These are phyloP conservation scores for Parnassius apollo DNA, from an alignment of 2,888 invertebrate genomes.

Conservation along the genomic window DNA sequence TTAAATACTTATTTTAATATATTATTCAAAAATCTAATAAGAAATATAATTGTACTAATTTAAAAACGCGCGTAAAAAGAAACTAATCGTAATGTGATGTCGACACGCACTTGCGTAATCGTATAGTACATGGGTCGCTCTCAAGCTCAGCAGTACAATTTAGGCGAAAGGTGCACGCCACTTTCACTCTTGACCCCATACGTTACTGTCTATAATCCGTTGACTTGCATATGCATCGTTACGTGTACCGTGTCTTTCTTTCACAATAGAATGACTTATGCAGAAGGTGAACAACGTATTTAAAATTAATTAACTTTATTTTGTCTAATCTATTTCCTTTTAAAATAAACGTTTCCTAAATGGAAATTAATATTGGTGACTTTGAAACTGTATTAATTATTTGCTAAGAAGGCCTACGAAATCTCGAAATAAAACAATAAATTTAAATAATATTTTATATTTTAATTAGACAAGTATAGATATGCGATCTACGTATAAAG, in stretches of 20 bases:
- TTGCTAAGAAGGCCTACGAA: too few relatives aligned
- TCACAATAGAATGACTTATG: constrained; percentile 26
- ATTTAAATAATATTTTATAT: too few relatives aligned
- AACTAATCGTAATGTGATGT: constrained; percentile 35
- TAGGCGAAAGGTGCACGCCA: constrained; percentile 25
- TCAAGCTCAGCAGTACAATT: constrained; percentile 23
- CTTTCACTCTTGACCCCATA: constrained; percentile 28
- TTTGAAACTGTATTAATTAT: too few relatives aligned
- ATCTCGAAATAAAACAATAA: too few relatives aligned
- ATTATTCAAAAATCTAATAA: too few relatives aligned
- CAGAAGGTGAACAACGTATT: constrained; percentile 22
- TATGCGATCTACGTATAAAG: too few relatives aligned
- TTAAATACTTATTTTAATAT: too few relatives aligned
- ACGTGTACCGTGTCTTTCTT: constrained; percentile 17
- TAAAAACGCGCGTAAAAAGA: constrained; percentile 35
- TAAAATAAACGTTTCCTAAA: too few relatives aligned
- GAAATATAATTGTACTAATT: constrained; percentile 31
- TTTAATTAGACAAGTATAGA: too few relatives aligned
- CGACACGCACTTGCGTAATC: constrained; percentile 35
- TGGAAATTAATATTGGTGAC: too few relatives aligned
- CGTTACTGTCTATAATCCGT: constrained; percentile 16
- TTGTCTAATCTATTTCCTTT: not conserved
- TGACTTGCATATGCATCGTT: constrained; percentile 23
- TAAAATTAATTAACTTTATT: not conserved
- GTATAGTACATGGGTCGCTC: constrained; percentile 27